phyloP scores from a whole-genome alignment of 2,797 vertebrate species.

The Poeciliopsis infans region DNA sequence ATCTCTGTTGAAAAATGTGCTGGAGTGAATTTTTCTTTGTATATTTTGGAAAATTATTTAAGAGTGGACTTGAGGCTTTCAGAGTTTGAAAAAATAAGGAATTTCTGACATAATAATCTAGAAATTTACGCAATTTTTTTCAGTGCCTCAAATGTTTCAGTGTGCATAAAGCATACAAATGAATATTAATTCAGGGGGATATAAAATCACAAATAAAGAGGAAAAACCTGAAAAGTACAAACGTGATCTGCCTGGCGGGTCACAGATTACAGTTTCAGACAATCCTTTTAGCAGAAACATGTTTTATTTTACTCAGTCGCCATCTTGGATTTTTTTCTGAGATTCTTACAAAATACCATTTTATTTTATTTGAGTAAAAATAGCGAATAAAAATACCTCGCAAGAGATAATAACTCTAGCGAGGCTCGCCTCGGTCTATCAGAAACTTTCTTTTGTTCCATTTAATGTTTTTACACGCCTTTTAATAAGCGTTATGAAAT shows the following conservation, averaged over 20 bases:
- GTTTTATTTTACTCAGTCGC: slow-evolving; percentile 41
- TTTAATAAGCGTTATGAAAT: neutral
- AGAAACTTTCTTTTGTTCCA: neutral
- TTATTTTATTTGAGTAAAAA: slow-evolving; percentile 18
- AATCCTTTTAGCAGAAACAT: slow-evolving; percentile 55
- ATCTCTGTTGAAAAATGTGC: neutral
- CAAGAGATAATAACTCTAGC: neutral
- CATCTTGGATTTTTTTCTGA: slow-evolving; percentile 35
- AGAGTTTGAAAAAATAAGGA: neutral
- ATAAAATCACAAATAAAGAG: neutral
- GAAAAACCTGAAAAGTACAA: neutral
- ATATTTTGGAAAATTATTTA: too few relatives aligned
- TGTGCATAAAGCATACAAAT: neutral
- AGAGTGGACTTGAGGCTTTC: too few relatives aligned
- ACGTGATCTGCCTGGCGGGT: slow-evolving; percentile 29
- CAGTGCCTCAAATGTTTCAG: neutral
- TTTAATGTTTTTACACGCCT: neutral
- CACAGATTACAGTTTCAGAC: slow-evolving; percentile 47
- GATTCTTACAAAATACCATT: slow-evolving; percentile 13
- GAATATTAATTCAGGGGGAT: too few relatives aligned
- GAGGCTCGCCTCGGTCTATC: neutral
- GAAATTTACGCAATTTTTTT: too few relatives aligned
- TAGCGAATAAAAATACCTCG: neutral
- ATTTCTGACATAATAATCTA: neutral
- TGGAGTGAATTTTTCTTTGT: neutral